Evolutionary conservation across 1,140 invertebrate species (phyloP).

Genomic region (Oryctes rhinoceros): DNA sequence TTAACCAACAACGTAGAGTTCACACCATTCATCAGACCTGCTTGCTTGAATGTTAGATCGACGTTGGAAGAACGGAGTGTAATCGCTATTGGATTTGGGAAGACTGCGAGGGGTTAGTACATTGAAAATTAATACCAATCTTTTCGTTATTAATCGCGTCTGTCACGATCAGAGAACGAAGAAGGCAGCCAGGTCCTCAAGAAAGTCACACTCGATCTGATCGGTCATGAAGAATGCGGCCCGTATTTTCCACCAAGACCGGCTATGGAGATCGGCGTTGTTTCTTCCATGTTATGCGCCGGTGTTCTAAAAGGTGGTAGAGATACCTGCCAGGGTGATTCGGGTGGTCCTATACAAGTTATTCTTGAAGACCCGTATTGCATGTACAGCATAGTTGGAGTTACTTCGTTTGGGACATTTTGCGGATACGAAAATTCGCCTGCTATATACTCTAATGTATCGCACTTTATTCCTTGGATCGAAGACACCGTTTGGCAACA

Average conservation of each 20-base stretch:
- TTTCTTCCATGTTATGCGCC: constrained; percentile 75
- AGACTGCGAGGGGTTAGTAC: constrained; percentile 43
- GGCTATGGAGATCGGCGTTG: constrained; percentile 57
- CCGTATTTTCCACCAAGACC: constrained; percentile 39
- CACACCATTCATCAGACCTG: constrained; percentile 42
- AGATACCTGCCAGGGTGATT: constrained; percentile 78
- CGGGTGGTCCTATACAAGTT: constrained; percentile 79
- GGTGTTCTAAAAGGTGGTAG: constrained; percentile 72
- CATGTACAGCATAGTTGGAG: constrained; percentile 73
- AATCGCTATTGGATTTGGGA: constrained; percentile 67
- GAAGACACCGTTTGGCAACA: constrained; percentile 63
- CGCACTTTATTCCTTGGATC: constrained; percentile 70
- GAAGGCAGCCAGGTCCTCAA: constrained; percentile 45
- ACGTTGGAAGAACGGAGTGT: constrained; percentile 68
- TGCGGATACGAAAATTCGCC: constrained; percentile 65
- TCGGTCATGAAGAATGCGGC: constrained; percentile 43
- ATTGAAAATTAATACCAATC: not conserved
- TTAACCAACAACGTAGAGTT: constrained; percentile 46
- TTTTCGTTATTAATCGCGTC: not conserved
- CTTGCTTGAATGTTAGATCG: constrained; percentile 69
- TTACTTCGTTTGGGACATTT: constrained; percentile 68
- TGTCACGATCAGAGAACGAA: constrained; percentile 40
- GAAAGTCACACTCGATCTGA: constrained; percentile 48
- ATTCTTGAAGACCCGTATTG: constrained; percentile 61
- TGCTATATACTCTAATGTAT: constrained; percentile 70